Conservation (phyloP, 92 coral and sea anemone species). For the Nematostella vectensis region DNA sequence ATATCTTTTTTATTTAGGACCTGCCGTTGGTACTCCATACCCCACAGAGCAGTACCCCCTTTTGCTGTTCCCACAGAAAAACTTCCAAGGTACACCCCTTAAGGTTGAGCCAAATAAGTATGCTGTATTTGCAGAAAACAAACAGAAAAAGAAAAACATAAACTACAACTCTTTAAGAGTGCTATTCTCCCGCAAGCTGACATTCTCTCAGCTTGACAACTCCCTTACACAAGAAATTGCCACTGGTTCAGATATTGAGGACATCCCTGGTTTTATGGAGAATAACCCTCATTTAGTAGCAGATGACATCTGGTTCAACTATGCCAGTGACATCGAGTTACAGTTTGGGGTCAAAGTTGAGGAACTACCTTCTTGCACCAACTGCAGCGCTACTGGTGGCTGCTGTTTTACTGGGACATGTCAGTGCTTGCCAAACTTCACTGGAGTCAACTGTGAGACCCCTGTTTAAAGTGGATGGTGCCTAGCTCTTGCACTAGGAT, state of each 20-base stretch:
- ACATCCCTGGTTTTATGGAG: constrained; percentile 58
- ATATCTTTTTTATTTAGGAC: constrained; percentile 49
- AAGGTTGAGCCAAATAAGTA: constrained; percentile 52
- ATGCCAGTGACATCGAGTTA: constrained; percentile 59
- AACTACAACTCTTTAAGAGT: constrained; percentile 70
- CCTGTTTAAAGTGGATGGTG: neutral
- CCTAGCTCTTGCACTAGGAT: no score
- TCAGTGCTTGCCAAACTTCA: constrained; percentile 65
- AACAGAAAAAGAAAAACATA: constrained; percentile 44
- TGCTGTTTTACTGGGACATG: constrained; percentile 81
- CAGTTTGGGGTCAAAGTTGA: constrained; percentile 85
- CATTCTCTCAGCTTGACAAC: constrained; percentile 69
- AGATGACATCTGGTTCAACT: constrained; percentile 77
- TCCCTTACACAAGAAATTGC: constrained; percentile 38
- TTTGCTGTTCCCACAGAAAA: constrained; percentile 64
- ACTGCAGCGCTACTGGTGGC: constrained; percentile 81
- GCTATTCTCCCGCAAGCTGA: constrained; percentile 58
- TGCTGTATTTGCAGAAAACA: constrained; percentile 71
- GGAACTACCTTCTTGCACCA: constrained; percentile 55
- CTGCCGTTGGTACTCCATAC: constrained; percentile 26
- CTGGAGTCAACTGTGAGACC: constrained; percentile 61
- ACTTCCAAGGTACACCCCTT: constrained; percentile 63
- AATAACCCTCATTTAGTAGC: constrained; percentile 64
- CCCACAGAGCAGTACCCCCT: constrained; percentile 77
- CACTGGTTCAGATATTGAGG: constrained; percentile 72